phyloP scores from a whole-genome alignment of 2,113 vertebrate species.

The Chiloscyllium plagiosum region DNA sequence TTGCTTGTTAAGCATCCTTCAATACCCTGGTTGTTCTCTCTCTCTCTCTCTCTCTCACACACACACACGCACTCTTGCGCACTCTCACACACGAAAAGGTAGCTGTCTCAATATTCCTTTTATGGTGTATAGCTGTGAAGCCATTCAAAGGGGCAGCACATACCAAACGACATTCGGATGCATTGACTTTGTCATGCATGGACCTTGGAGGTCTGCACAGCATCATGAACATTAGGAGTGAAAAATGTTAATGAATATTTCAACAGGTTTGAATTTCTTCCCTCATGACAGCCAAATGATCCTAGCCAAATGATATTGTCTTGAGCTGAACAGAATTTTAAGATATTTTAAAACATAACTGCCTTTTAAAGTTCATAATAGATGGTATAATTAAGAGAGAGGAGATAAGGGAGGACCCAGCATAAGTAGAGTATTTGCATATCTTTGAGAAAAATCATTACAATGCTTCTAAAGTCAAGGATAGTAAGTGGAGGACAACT shows the following conservation, averaged over 20 bases:
- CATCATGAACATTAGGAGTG: neutral
- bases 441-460: neutral
- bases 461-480: neutral
- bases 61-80: no score
- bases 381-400: neutral
- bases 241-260: neutral
- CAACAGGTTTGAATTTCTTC: neutral
- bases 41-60: neutral
- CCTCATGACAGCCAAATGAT: neutral
- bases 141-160: no score
- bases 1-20: no score
- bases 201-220: no score
- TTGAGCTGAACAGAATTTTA: neutral
- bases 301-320: neutral
- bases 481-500: neutral
- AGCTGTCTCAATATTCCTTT: no score
- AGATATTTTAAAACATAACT: neutral
- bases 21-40: no score
- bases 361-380: neutral
- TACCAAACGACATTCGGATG: no score
- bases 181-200: no score
- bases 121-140: no score
- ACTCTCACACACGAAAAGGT: no score
- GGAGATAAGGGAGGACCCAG: neutral
- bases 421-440: neutral